These are phyloP conservation scores for Centruroides sculpturatus DNA, from an alignment of 1,140 invertebrate species.

Conservation along the genomic window DNA sequence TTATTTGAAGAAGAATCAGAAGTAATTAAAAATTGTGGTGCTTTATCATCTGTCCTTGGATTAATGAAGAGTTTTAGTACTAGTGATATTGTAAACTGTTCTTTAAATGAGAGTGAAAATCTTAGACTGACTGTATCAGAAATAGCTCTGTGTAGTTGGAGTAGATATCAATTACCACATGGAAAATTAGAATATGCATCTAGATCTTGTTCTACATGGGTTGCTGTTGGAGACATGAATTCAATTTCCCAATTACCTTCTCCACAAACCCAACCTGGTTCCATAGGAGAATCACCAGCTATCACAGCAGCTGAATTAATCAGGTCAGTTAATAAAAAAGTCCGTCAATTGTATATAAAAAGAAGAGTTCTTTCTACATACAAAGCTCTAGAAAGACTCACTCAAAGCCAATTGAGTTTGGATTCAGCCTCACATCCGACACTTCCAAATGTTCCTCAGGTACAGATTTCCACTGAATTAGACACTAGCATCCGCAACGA, in stretches of 20 bases:
- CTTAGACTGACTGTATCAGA: conserved; percentile 10
- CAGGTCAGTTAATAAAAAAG: conserved; percentile 64
- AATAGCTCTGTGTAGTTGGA: conserved; percentile 1
- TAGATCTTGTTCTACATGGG: conserved; percentile 70
- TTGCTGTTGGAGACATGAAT: conserved; percentile 54
- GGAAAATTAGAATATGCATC: conserved; percentile 45
- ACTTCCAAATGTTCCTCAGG: conserved; percentile 5
- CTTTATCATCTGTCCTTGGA: conserved; percentile 53
- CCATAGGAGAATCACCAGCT: conserved; percentile 22
- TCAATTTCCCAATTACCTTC: conserved; percentile 42
- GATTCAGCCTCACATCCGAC: background rate
- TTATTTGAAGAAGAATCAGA: conserved; percentile 52
- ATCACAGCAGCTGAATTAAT: conserved; percentile 50
- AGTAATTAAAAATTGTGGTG: conserved; percentile 62
- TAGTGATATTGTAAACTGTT: conserved; percentile 40
- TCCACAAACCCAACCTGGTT: conserved; percentile 9
- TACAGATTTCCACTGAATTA: conserved; percentile 9
- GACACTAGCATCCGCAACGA: background rate
- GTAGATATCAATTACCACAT: conserved; percentile 2
- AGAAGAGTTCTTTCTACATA: conserved; percentile 58
- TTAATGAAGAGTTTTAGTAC: conserved; percentile 66
- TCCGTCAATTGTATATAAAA: conserved; percentile 50
- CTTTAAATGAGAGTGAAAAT: background rate
- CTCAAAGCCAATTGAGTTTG: conserved; percentile 51
- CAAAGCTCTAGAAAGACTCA: conserved; percentile 56